Evolutionary conservation across 2,797 vertebrate genomes (phyloP), one percentile per base, ranked within the genome.

Genomic region (Pseudotriccus pelzelni): DNA sequence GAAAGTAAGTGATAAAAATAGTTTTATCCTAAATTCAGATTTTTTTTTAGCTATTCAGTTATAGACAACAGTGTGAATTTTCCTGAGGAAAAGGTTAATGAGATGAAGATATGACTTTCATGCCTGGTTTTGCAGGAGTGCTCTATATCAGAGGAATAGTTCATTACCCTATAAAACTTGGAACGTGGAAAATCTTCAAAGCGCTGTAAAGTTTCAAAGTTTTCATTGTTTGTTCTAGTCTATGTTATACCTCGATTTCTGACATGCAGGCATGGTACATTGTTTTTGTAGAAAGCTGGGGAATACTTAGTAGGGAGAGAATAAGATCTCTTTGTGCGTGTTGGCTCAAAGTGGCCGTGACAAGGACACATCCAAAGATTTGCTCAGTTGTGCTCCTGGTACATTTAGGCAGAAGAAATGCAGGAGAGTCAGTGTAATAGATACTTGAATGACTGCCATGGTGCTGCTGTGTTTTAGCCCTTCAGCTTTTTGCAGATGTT

Each of bases 211-310:
- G 21, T 62, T 82, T 84, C 7, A 7, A 77, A 47, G 12, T 76
- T 75, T 82, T 69, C 0, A 1, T 47, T 82, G 15, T 23, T 58
- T 79, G 4, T 32, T 53, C 62, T 78, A 79, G 14, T 52, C 28
- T 55, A 0, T 32, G 6, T 25, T 66, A 55, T 34, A 17, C 6
- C 13, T 13, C 79, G 59, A 73, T 73, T 58, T 85, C 17, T 76
- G 59, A 30, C 6, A 28, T 32, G 20, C 14, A 79, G 39, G 2
- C 5, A 7, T 6, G 3, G 11, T 28, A 25, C 0, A 2, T 5
- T 63, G 2, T 44, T 80, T 73, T n/a, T 56, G 6, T n/a, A 53
- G 63, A 76, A 89, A 73, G 14, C 12, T 79, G 55, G 12, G 22
- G 22, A 62, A 44, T 24, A 17, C 5, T 52, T 62, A 25, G 23